Conservation (phyloP, 2,888 invertebrate genomes). For the Tolmerus cingulatus region DNA sequence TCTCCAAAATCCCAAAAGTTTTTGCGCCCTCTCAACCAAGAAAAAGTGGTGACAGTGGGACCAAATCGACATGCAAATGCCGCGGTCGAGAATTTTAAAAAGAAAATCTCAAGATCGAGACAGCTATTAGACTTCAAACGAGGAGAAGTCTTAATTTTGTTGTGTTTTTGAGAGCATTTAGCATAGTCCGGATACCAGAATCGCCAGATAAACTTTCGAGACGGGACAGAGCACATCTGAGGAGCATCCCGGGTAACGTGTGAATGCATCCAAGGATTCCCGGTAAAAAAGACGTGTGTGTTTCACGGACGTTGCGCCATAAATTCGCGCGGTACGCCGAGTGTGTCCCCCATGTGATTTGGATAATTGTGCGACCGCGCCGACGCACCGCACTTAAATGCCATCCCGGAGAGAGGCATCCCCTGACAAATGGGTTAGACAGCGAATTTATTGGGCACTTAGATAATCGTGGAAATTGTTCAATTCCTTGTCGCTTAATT, state of each 20-base stretch:
- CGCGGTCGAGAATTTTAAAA: conserved; percentile 4
- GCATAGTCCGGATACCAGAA: conserved; percentile 46
- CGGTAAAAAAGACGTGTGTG: neutral
- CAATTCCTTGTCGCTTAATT: conserved; percentile 44
- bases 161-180: conserved; percentile 42
- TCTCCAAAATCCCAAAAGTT: neutral
- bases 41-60: neutral
- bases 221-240: neutral
- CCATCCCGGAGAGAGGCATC: conserved; percentile 32
- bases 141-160: conserved; percentile 33
- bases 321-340: conserved; percentile 9
- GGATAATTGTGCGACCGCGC: conserved; percentile 36
- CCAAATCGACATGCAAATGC: conserved; percentile 31
- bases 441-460: conserved; percentile 64
- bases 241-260: neutral
- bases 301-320: neutral
- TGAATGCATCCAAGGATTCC: neutral
- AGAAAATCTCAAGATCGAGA: conserved; percentile 19
- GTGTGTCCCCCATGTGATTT: conserved; percentile 27
- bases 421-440: conserved; percentile 62
- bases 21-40: neutral
- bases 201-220: conserved; percentile 19
- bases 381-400: conserved; percentile 37
- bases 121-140: conserved; percentile 42
- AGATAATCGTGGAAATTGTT: conserved; percentile 54